Evolutionary conservation across 2,888 invertebrate genomes (phyloP), one percentile per base, ranked within the genome.

Genomic region (Emmelina monodactyla): DNA sequence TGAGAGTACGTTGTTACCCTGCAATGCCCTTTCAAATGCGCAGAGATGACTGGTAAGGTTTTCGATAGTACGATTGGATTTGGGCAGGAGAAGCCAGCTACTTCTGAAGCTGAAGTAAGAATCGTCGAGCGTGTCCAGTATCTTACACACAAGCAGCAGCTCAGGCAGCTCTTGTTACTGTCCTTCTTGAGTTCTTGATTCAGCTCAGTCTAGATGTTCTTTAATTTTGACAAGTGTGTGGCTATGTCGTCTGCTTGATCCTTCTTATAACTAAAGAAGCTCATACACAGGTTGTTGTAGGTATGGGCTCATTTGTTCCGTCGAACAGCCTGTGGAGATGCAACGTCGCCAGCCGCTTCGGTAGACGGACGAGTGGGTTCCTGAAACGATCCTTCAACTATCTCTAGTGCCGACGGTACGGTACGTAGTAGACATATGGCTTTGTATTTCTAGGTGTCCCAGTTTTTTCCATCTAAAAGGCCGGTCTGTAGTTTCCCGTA

Each of bases 31-130:
- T 34, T 28, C 28, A 28, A 34, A 33, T 33, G 11, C 28, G 28
- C 33, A 33, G 14, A 33, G 33, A 28, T 33, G 33, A 33, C 25
- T 33, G 28, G 25, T 33, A 25, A 33, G 28, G 16, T 33, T 33
- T 33, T 33, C 33, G 22, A 33, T 10, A 11, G 33, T 28, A 25
- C 33, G 14, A 25, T 33, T 33, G 12, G 33, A 33, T 33, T 33
- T 28, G 16, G 33, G 33, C 28, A 22, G 5, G 5, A 19, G 14
- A 7, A 14, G 14, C 13, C 30, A 30, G 14, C 30, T 30, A 14
- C 30, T 30, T 14, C 13, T 11, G 10, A 30, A 30, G 3, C 13
- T 3, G 12, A 30, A 30, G 14, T 13, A 30, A 6, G n/a, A 9
- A 6, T 31, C 16, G 14, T 16, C 31, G 16, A 31, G 16, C 6